Conservation (phyloP, 2,113 vertebrate species). For the Neogobius melanostomus region DNA sequence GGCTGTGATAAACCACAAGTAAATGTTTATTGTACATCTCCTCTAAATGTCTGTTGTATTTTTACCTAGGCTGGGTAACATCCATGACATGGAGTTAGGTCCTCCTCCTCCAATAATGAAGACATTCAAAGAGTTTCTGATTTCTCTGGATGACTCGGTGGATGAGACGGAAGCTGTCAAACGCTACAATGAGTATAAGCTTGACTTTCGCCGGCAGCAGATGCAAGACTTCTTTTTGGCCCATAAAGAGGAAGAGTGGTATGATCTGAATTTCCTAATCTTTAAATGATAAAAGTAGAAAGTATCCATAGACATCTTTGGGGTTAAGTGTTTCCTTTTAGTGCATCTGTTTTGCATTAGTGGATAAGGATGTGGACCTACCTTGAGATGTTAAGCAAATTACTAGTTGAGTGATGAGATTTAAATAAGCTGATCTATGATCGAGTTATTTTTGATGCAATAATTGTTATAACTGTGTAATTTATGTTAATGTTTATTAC, state of each 20-base stretch:
- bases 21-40: not conserved
- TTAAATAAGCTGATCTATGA: no score
- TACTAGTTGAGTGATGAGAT: no score
- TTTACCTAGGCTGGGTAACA: slow-evolving; percentile 82
- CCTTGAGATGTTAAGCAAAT: no score
- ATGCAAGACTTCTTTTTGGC: slow-evolving; percentile 96
- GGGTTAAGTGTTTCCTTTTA: no score
- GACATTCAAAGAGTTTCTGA: slow-evolving; percentile 90
- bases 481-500: slow-evolving; percentile 61
- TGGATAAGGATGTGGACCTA: not conserved
- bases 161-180: slow-evolving; percentile 92
- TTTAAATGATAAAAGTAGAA: not conserved
- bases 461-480: slow-evolving; percentile 30
- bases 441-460: not conserved
- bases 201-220: slow-evolving; percentile 91
- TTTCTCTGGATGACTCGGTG: slow-evolving; percentile 89
- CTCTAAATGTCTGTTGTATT: not conserved
- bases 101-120: slow-evolving; percentile 89
- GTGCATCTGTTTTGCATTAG: not conserved
- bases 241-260: slow-evolving; percentile 96
- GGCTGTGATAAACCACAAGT: not conserved
- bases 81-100: slow-evolving; percentile 87
- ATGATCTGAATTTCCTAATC: slow-evolving; percentile 59
- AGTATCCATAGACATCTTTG: no score
- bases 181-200: slow-evolving; percentile 92